These are phyloP conservation scores for Leucopsar rothschildi DNA, from an alignment of 2,113 vertebrate species.

Conservation along the genomic window DNA sequence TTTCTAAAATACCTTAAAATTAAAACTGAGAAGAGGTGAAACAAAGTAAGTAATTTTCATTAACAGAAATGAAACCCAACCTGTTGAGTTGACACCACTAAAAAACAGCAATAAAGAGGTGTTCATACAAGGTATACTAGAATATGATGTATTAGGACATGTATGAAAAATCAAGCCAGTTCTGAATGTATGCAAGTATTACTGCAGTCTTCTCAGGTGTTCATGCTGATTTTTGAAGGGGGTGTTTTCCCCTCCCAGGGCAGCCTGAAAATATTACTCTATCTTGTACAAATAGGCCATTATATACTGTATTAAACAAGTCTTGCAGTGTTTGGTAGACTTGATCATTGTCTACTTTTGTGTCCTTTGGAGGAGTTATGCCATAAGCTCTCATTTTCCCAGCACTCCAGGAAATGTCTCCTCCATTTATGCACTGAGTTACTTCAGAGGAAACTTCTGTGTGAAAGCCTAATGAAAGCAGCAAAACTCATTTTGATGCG, in stretches of 20 bases:
- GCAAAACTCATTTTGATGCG: slow-evolving; percentile 38
- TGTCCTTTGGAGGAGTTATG: not conserved
- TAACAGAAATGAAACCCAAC: not conserved
- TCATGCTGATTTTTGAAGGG: not conserved
- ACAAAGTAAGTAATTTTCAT: not conserved
- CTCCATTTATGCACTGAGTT: not conserved
- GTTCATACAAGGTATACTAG: not conserved
- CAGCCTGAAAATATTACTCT: not conserved
- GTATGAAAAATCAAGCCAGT: not conserved
- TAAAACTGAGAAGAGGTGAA: not conserved
- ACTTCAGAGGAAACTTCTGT: slow-evolving; percentile 2
- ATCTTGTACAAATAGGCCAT: not conserved
- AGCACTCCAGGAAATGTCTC: not conserved
- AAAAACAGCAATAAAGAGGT: not conserved
- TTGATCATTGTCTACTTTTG: not conserved
- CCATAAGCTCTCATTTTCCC: not conserved
- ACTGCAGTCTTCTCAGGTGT: not conserved
- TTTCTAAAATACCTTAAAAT: not conserved
- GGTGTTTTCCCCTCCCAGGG: not conserved
- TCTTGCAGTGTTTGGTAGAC: not conserved
- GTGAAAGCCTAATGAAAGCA: slow-evolving; percentile 43
- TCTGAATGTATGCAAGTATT: not conserved
- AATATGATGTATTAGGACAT: not conserved
- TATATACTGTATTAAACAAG: not conserved
- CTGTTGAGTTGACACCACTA: not conserved